These are phyloP conservation scores for Artemia sinica DNA, from an alignment of 2,888 invertebrate genomes.

Conservation along the genomic window DNA sequence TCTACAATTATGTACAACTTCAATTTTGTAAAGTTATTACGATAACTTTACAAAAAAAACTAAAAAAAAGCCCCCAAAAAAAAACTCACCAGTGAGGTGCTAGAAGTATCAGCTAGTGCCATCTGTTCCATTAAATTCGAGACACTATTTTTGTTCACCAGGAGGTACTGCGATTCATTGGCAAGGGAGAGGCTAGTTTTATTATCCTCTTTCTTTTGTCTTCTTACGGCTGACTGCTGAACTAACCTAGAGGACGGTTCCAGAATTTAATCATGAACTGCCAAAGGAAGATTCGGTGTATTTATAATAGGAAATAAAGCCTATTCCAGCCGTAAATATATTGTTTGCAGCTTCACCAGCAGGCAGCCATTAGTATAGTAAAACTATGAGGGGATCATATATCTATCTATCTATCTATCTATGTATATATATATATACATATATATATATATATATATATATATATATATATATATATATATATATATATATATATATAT, in stretches of 20 bases:
- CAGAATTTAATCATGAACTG: too few species aligned
- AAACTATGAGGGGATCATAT: too few species aligned
- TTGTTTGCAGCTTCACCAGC: too few species aligned
- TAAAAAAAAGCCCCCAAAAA: not conserved
- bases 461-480: not conserved
- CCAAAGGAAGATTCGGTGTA: too few species aligned
- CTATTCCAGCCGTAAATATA: too few species aligned
- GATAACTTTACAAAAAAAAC: not conserved
- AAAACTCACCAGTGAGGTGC: not conserved
- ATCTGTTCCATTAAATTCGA: slow-evolving; percentile 35
- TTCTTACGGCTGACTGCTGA: slow-evolving; percentile 15
- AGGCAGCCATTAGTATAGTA: too few species aligned
- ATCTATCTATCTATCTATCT: too few species aligned
- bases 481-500: slow-evolving; percentile 19
- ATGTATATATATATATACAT: too few species aligned
- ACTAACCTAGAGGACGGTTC: slow-evolving; percentile 17
- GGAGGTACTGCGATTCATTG: slow-evolving; percentile 68
- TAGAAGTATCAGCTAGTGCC: not conserved
- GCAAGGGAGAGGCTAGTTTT: slow-evolving; percentile 41
- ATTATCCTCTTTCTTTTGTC: slow-evolving; percentile 24
- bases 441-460: too few species aligned
- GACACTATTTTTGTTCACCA: slow-evolving; percentile 61
- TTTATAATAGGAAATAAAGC: too few species aligned
- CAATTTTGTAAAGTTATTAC: not conserved
- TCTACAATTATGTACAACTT: too few species aligned